Conservation (phyloP, 2,113 vertebrate genomes). For the Cyrtonyx montezumae region DNA sequence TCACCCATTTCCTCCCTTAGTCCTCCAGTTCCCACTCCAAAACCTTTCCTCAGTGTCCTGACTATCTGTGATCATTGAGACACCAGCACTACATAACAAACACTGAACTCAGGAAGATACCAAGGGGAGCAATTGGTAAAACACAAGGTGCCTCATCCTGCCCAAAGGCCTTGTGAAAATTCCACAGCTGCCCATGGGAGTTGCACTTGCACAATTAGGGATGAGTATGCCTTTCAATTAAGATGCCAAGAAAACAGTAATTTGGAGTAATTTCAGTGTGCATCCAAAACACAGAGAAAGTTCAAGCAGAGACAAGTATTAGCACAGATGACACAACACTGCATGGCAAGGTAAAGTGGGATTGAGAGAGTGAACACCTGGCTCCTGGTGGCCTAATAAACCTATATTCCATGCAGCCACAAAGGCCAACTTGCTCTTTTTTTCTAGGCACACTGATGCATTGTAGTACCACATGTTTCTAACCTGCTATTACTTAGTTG, state of each 20-base stretch:
- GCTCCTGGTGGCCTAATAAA: background rate
- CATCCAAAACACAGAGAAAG: background rate
- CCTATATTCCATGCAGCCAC: background rate
- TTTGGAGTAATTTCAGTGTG: background rate
- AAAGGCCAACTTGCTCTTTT: background rate
- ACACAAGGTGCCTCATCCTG: background rate
- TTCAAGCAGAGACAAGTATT: background rate
- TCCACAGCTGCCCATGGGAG: background rate
- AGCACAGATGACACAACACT: background rate
- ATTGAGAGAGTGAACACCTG: rapidly evolving
- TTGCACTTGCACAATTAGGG: background rate
- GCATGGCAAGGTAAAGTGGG: rapidly evolving
- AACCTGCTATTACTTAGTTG: background rate
- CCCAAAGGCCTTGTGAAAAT: background rate
- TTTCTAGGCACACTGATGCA: background rate
- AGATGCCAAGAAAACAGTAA: background rate
- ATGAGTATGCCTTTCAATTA: background rate
- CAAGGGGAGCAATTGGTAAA: background rate
- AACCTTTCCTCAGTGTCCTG: background rate
- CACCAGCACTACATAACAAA: background rate
- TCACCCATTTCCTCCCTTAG: background rate
- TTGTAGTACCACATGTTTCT: rapidly evolving
- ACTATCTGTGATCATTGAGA: background rate
- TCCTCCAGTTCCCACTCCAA: background rate
- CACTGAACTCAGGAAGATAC: rapidly evolving